phyloP scores from a whole-genome alignment of 2,113 vertebrate genomes.

The Cavia porcellus region DNA sequence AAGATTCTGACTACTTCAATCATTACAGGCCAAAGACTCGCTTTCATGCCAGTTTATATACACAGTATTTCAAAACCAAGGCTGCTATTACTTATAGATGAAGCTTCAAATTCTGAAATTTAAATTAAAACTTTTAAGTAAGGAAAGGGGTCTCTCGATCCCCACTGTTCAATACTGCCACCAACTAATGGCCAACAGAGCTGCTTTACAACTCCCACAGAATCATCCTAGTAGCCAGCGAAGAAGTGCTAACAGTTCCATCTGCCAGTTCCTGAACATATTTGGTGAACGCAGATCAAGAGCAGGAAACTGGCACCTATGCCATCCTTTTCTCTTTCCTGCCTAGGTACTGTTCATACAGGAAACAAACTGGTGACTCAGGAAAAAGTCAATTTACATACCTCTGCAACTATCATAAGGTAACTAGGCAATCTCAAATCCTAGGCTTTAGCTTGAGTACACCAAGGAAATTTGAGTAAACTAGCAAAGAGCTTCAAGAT shows the following conservation, averaged over 20 bases:
- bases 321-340: slow-evolving; percentile 39
- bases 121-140: neutral
- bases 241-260: neutral
- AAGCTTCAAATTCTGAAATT: slow-evolving; percentile 46
- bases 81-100: neutral
- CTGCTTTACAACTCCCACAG: slow-evolving; percentile 25
- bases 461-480: slow-evolving; percentile 45
- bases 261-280: slow-evolving; percentile 43
- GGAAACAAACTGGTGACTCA: slow-evolving; percentile 49
- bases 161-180: neutral
- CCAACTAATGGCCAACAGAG: slow-evolving; percentile 50
- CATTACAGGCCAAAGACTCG: neutral
- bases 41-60: neutral
- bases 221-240: neutral
- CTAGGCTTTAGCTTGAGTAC: slow-evolving; percentile 10
- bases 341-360: slow-evolving; percentile 35
- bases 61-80: neutral
- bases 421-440: neutral
- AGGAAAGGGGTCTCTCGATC: neutral
- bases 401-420: neutral
- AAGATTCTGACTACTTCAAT: neutral
- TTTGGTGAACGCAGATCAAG: neutral
- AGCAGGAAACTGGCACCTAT: slow-evolving; percentile 58
- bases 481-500: slow-evolving; percentile 41
- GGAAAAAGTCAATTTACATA: slow-evolving; percentile 39